Evolutionary conservation across 2,113 vertebrate genomes (phyloP).

Genomic region (Myanophis thanlyinensis): DNA sequence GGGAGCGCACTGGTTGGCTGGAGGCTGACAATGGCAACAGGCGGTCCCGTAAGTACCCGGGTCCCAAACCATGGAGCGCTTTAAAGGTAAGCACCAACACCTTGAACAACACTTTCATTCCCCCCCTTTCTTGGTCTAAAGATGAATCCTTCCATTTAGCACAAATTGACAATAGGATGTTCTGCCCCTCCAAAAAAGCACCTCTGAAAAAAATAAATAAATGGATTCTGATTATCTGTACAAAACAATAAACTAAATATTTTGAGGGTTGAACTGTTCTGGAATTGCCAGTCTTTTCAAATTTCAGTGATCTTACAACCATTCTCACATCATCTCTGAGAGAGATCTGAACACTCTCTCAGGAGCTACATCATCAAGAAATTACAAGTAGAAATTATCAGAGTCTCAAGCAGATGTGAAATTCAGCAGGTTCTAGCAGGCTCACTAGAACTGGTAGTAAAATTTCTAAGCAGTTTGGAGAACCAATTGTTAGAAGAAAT

Average conservation of each 20-base stretch:
- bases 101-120: background rate
- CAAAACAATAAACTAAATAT: background rate
- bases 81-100: too few species aligned
- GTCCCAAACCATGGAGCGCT: too few species aligned
- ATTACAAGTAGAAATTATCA: background rate
- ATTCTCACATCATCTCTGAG: background rate
- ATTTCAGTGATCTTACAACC: background rate
- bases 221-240: background rate
- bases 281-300: background rate
- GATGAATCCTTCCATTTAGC: background rate
- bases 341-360: background rate
- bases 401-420: too few species aligned
- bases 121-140: background rate
- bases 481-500: too few species aligned
- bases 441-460: too few species aligned
- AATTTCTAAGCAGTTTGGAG: too few species aligned
- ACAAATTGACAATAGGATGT: background rate
- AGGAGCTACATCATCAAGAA: background rate
- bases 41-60: too few species aligned
- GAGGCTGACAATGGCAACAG: too few species aligned
- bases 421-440: too few species aligned
- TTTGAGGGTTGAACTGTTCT: background rate
- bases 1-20: too few species aligned
- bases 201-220: background rate
- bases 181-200: background rate